A percentile compares a stretch with the other conserved stretches of the same genome.
Evolutionary conservation across 2,113 vertebrate species (phyloP).

Genomic region (Mohoua ochrocephala): DNA sequence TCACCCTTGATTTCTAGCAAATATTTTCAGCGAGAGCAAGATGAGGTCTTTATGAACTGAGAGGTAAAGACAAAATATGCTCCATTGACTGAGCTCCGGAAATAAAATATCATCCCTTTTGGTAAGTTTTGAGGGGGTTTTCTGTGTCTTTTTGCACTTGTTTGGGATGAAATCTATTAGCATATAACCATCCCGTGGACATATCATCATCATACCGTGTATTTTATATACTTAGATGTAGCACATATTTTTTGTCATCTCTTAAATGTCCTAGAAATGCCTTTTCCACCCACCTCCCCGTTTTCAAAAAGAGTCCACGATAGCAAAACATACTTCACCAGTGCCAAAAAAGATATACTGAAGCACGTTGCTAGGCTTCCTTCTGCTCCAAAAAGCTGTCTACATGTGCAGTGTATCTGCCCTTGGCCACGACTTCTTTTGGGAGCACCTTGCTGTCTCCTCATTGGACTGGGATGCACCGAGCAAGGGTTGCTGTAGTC

Average conservation of each 20-base stretch:
- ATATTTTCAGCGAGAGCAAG: neutral
- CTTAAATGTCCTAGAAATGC: neutral
- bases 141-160: neutral
- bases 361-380: accelerated
- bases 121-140: neutral
- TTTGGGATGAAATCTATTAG: neutral
- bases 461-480: neutral
- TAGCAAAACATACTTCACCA: neutral
- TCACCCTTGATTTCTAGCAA: neutral
- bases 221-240: neutral
- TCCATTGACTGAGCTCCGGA: neutral
- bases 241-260: neutral
- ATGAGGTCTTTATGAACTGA: neutral
- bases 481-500: neutral
- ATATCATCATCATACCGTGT: neutral
- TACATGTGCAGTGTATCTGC: accelerated
- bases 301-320: neutral
- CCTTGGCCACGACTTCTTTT: neutral
- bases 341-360: neutral
- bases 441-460: neutral
- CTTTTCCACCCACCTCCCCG: neutral
- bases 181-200: neutral
- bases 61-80: neutral
- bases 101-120: neutral
- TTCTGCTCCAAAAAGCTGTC: neutral